Base-by-base conservation (phyloP, 2,113 vertebrate species). In the Protobothrops mucrosquamatus region DNA sequence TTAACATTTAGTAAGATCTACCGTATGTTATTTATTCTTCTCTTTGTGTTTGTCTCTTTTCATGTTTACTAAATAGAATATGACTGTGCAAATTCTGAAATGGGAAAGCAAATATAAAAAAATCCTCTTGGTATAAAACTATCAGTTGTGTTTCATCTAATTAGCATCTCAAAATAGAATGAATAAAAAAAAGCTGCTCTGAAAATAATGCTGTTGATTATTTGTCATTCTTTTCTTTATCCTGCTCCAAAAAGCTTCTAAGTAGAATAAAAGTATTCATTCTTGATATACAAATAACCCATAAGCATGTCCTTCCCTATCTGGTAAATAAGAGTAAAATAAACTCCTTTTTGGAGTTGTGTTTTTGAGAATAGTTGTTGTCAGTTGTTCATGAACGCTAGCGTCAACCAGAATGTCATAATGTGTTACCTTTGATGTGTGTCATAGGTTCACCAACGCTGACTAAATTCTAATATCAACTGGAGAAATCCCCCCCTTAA, bases 101-200 rank as follows among this genome's bases (percentile, higher is more conserved):
- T 85, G 43, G 46, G 52, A 55, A 88, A 48, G 18, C 14, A n/a
- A 57, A 92, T 89, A 48, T 14, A n/a, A 20, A 88, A 69, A 46
- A 92, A 74, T 54, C 59, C 57, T 69, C 29, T 54, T 88, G 18
- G 59, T 59, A 69, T 57, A 54, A 91, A 29, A 64, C 46, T 23
- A 92, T n/a, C 52, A 48, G 64, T 92, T 39, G 51, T 39, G 51
- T 92, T 54, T 92, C 15, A 52, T 64, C 86, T 55, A 88, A 43
- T 92, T 55, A 64, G 61, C 61, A 55, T 46, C 87, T 92, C 7
- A 92, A 89, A 89, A 56, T 92, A 74, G 85, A 91, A 54, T 92
- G 57, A 88, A 92, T 51, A 61, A 26, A 88, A 86, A 12, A 54
- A 51, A 52, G 61, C 43, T 69, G 51, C 8, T 52, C 22, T 43